phyloP scores from a whole-genome alignment of 92 coral and sea anemone genomes.

The Porites lobata region DNA sequence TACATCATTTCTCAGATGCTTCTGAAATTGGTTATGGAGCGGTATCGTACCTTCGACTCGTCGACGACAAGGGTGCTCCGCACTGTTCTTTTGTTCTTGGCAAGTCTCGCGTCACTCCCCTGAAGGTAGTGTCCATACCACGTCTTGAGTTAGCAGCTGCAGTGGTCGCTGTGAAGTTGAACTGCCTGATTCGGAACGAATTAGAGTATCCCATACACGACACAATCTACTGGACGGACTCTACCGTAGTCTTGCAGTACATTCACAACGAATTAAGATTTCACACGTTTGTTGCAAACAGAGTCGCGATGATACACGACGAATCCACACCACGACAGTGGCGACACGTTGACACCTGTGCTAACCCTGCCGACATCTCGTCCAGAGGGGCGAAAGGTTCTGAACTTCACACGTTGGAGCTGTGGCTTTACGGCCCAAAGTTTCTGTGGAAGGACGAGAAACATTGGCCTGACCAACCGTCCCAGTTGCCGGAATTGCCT shows the following conservation, averaged over 20 bases:
- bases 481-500: neutral
- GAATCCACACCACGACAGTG: slow-evolving; percentile 36
- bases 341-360: slow-evolving; percentile 22
- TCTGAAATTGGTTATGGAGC: slow-evolving; percentile 50
- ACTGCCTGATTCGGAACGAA: slow-evolving; percentile 21
- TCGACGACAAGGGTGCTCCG: slow-evolving; percentile 13
- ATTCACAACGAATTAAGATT: slow-evolving; percentile 27
- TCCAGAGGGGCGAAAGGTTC: neutral
- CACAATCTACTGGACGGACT: slow-evolving; percentile 53
- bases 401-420: slow-evolving; percentile 3
- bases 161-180: slow-evolving; percentile 18
- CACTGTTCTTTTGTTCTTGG: slow-evolving; percentile 15
- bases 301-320: slow-evolving; percentile 40
- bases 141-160: slow-evolving; percentile 56
- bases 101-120: slow-evolving; percentile 34
- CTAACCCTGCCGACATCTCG: slow-evolving; percentile 21
- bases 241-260: slow-evolving; percentile 49
- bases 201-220: neutral
- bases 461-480: slow-evolving; percentile 29
- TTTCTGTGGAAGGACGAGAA: slow-evolving; percentile 2
- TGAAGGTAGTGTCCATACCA: slow-evolving; percentile 44
- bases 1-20: slow-evolving; percentile 45
- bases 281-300: slow-evolving; percentile 55
- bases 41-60: slow-evolving; percentile 39
- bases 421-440: slow-evolving; percentile 6